A percentile compares a stretch with the other conserved stretches of the same genome.
Conservation (phyloP, 23 tunicate genomes). For the Ciona savignyi region DNA sequence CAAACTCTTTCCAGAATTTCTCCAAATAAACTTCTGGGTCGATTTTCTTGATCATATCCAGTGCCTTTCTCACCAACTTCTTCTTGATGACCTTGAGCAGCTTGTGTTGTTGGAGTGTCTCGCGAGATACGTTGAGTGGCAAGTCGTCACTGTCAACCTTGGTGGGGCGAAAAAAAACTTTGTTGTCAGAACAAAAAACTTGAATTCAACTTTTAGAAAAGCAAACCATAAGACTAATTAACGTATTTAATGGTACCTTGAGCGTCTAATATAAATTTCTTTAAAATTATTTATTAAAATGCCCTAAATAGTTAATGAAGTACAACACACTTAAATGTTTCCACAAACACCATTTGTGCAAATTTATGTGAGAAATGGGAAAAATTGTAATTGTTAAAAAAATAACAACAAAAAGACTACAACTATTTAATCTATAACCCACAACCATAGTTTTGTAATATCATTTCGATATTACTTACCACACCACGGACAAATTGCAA, state of each 20-base stretch:
- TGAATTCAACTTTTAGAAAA: too few species aligned
- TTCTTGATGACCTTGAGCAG: slow-evolving; percentile 99
- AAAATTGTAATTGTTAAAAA: too few species aligned
- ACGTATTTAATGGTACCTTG: too few species aligned
- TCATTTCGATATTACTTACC: slow-evolving; percentile 46
- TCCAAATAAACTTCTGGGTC: slow-evolving; percentile 78
- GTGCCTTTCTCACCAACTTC: slow-evolving; percentile 93
- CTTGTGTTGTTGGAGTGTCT: slow-evolving; percentile 99
- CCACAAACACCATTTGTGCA: too few species aligned
- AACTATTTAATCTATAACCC: not conserved
- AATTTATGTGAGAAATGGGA: too few species aligned
- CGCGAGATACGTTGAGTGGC: slow-evolving; percentile 98
- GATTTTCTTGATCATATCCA: slow-evolving; percentile 97
- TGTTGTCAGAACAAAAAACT: too few species aligned
- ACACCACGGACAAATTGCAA: slow-evolving; percentile 96
- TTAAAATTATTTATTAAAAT: too few species aligned
- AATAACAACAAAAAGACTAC: not conserved
- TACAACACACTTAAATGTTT: too few species aligned
- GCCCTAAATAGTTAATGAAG: too few species aligned
- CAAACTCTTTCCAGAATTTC: slow-evolving; percentile 96
- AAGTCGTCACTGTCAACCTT: slow-evolving; percentile 98
- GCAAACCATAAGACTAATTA: too few species aligned
- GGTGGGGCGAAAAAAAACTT: too few species aligned
- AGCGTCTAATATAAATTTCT: too few species aligned
- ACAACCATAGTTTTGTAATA: not conserved